These are phyloP conservation scores for Polypterus bichir DNA, from an alignment of 2,113 vertebrate species.

Conservation along the genomic window DNA sequence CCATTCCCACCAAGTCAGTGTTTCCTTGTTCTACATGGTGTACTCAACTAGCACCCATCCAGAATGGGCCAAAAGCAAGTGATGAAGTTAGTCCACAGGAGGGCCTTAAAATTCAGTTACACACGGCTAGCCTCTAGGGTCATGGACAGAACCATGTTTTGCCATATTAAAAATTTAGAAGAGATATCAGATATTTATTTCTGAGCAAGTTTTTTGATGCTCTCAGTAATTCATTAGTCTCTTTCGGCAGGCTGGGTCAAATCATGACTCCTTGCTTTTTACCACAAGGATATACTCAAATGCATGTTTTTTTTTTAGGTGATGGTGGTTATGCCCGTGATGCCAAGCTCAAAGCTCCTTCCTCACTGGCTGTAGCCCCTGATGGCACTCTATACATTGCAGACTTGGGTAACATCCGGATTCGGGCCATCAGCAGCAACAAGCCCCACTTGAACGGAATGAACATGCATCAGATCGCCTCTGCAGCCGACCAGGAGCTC, in stretches of 20 bases:
- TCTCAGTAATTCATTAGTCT: neutral
- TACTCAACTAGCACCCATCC: no score
- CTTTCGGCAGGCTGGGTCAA: neutral
- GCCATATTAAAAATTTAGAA: no score
- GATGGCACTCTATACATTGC: conserved; percentile 83
- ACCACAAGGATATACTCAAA: conserved; percentile 11
- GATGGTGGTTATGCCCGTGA: conserved; percentile 90
- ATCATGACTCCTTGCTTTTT: neutral
- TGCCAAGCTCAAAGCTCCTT: conserved; percentile 83
- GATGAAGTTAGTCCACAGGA: no score
- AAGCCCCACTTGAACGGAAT: conserved; percentile 60
- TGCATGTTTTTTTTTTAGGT: conserved; percentile 43
- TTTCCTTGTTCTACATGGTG: no score
- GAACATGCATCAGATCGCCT: conserved; percentile 78
- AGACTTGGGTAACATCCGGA: conserved; percentile 85
- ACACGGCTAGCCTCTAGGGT: no score
- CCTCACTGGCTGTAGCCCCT: conserved; percentile 78
- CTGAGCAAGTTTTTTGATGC: neutral
- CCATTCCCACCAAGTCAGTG: no score
- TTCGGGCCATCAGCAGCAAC: conserved; percentile 77
- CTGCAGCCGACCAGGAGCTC: conserved; percentile 81
- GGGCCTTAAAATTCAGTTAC: no score
- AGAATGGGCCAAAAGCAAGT: no score
- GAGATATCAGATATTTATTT: neutral
- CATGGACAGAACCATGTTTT: no score